phyloP scores from a whole-genome alignment of 2,797 vertebrate genomes.

The Oreochromis mossambicus region DNA sequence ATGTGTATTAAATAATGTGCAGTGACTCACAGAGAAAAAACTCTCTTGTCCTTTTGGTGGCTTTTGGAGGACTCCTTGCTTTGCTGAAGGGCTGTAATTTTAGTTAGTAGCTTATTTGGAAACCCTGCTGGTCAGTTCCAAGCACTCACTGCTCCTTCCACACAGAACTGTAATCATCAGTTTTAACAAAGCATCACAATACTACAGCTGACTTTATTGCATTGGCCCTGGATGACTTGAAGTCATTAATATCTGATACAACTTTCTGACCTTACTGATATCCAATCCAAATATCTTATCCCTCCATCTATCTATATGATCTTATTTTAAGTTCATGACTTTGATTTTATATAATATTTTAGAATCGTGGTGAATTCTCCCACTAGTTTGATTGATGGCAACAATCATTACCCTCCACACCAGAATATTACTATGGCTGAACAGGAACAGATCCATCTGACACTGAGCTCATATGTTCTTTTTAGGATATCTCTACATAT shows the following conservation, averaged over 20 bases:
- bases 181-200: not conserved
- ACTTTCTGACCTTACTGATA: not conserved
- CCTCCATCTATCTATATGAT: not conserved
- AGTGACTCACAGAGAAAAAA: not conserved
- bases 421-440: slow-evolving; percentile 4
- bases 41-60: not conserved
- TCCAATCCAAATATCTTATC: not conserved
- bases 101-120: slow-evolving; percentile 33
- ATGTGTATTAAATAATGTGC: not conserved
- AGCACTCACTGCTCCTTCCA: not conserved
- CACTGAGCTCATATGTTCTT: not conserved
- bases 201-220: not conserved
- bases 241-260: not conserved
- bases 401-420: slow-evolving; percentile 47
- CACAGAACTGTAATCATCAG: not conserved
- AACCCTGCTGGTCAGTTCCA: not conserved
- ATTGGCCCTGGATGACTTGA: not conserved
- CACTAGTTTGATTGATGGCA: not conserved
- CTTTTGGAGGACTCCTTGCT: not conserved
- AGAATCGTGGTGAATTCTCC: not conserved
- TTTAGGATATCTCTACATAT: not conserved
- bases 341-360: not conserved
- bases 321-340: not conserved
- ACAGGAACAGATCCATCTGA: not conserved
- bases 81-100: not conserved